Base-by-base conservation (phyloP, 1,140 invertebrate species). In the Lycorma delicatula region DNA sequence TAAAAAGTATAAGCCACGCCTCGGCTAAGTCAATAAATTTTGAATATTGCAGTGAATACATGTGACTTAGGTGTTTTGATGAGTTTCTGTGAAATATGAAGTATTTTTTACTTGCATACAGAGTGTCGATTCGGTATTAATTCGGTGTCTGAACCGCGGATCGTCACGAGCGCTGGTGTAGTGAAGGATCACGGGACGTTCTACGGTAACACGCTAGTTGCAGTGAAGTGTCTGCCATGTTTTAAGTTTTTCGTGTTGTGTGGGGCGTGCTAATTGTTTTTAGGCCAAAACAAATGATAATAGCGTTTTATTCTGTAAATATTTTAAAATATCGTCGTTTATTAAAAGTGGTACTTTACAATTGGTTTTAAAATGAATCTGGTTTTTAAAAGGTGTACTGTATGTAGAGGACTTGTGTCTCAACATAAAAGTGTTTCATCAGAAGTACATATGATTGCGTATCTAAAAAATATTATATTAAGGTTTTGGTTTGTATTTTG, bases 191-290 rank as follows among this genome's bases (percentile, higher is more conserved):
- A 31, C 44, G n/a, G 18, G 16, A 44, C 27, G 55, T 34, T 44
- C 46, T 34, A 47, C 55, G 31, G 55, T 28, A 48, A 49, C 44
- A 49, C 55, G 55, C 47, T 44, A 56, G 55, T 56, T 49, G 55
- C 55, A 49, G 55, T 56, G 55, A 38, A 56, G 55, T 56, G 49
- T 51, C 55, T 56, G 55, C 55, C 55, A 56, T 56, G 55, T 56
- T 56, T 53, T 41, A 56, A 48, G 44, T 56, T 56, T 56, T 49
- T 29, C 31, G 46, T 56, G 55, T 56, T 56, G 16, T n/a, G n/a
- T 56, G 55, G 55, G 55, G 55, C 46, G 55, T 56, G 47, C 47
- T 56, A 46, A 49, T 46, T 34, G 27, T 31, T 46, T 23, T 28
- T 31, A 49, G 55, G 41, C 55, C 28, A 13, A 56, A 7, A 20